phyloP scores from a whole-genome alignment of 2,797 vertebrate genomes.

The Siniperca obscura region DNA sequence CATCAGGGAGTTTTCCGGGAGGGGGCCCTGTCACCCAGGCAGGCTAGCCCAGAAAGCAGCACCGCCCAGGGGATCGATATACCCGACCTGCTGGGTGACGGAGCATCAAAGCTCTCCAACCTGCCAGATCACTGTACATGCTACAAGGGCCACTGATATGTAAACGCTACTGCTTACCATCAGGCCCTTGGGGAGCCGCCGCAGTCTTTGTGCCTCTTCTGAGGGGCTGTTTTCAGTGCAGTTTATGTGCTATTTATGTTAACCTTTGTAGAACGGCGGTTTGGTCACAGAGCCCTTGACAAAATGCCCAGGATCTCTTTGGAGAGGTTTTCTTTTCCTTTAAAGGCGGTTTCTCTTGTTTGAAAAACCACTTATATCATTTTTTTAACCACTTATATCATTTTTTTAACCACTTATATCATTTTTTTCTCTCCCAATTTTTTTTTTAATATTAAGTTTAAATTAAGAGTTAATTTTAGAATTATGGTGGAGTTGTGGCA shows the following conservation, averaged over 20 bases:
- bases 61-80: slow-evolving; percentile 76
- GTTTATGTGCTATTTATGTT: slow-evolving; percentile 79
- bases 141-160: slow-evolving; percentile 71
- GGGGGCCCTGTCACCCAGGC: slow-evolving; percentile 79
- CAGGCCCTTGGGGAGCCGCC: slow-evolving; percentile 50
- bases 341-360: slow-evolving; percentile 55
- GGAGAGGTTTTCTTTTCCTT: slow-evolving; percentile 62
- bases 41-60: slow-evolving; percentile 79
- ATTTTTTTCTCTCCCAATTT: slow-evolving; percentile 11
- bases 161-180: slow-evolving; percentile 75
- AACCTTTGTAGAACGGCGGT: slow-evolving; percentile 72
- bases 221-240: slow-evolving; percentile 66
- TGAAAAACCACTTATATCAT: slow-evolving; percentile 9
- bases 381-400: no score
- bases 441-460: slow-evolving; percentile 24
- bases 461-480: slow-evolving; percentile 17
- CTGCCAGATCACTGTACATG: slow-evolving; percentile 82
- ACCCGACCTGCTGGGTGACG: slow-evolving; percentile 81
- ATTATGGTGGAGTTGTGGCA: neutral
- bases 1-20: slow-evolving; percentile 82
- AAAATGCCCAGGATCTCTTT: slow-evolving; percentile 73
- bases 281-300: slow-evolving; percentile 74
- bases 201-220: slow-evolving; percentile 78
- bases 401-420: no score
- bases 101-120: slow-evolving; percentile 81